Conservation (phyloP, 2,113 vertebrate genomes). For the Ameiurus melas region DNA sequence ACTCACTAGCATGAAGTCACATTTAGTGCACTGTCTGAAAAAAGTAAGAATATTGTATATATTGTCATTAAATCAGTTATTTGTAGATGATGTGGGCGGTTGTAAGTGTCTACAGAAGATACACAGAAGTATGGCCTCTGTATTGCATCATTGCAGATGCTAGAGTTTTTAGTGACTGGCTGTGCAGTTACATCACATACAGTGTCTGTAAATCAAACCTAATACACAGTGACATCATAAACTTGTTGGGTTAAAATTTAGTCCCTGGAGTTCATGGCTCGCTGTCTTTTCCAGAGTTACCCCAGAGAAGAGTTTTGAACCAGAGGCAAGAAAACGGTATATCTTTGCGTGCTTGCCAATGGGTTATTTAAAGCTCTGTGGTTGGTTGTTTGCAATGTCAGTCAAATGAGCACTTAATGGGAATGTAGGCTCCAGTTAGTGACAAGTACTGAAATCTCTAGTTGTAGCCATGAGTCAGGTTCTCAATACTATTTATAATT, state of each 20-base stretch:
- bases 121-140: background rate
- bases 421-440: background rate
- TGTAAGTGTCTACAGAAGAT: background rate
- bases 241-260: background rate
- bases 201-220: background rate
- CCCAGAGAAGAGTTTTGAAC: background rate
- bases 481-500: background rate
- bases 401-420: background rate
- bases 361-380: background rate
- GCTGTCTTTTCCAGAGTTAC: background rate
- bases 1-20: background rate
- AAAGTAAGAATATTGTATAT: background rate
- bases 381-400: background rate
- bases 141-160: conserved; percentile 14
- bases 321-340: background rate
- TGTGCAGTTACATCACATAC: background rate
- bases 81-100: background rate
- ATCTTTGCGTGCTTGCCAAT: background rate
- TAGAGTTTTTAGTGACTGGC: background rate
- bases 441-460: background rate
- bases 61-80: background rate
- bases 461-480: background rate
- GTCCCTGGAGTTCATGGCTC: background rate
- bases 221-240: conserved; percentile 1
- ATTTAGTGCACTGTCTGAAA: background rate